Conservation (phyloP, 1,140 invertebrate species). For the Macrotrachela quadricornifera region DNA sequence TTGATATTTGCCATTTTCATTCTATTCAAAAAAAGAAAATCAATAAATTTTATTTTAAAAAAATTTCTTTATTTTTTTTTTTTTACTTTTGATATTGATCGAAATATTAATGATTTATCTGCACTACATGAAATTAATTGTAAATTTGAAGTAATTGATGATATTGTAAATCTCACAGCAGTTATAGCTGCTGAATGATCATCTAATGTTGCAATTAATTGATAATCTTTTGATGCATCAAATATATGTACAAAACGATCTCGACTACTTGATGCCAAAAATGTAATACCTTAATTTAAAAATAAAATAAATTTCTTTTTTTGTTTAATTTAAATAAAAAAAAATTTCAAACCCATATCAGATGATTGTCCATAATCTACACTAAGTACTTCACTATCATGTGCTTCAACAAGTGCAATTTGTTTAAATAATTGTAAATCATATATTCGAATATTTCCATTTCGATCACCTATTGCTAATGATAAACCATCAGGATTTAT, state of each 20-base stretch:
- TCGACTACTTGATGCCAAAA: constrained; percentile 64
- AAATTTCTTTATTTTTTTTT: neutral
- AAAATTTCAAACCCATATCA: constrained; percentile 7
- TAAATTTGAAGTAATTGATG: constrained; percentile 30
- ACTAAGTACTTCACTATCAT: constrained; percentile 86
- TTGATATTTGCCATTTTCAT: constrained; percentile 33
- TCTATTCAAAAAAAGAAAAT: neutral
- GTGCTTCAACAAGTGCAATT: constrained; percentile 68
- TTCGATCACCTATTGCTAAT: constrained; percentile 68
- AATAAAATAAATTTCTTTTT: no score
- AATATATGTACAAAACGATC: constrained; percentile 88
- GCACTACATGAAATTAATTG: constrained; percentile 89
- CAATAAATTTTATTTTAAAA: neutral
- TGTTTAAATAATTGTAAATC: constrained; percentile 41
- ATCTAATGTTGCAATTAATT: constrained; percentile 71
- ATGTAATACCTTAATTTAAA: constrained; percentile 10
- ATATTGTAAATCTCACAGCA: constrained; percentile 59
- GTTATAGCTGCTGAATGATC: constrained; percentile 89
- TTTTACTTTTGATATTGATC: constrained; percentile 24
- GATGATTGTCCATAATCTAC: constrained; percentile 52
- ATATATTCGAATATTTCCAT: constrained; percentile 58
- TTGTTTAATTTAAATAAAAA: no score
- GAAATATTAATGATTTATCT: constrained; percentile 83
- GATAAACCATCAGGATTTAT: constrained; percentile 70
- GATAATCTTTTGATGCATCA: constrained; percentile 56